Conservation (phyloP, 2,113 vertebrate genomes). For the Electrona antarctica region DNA sequence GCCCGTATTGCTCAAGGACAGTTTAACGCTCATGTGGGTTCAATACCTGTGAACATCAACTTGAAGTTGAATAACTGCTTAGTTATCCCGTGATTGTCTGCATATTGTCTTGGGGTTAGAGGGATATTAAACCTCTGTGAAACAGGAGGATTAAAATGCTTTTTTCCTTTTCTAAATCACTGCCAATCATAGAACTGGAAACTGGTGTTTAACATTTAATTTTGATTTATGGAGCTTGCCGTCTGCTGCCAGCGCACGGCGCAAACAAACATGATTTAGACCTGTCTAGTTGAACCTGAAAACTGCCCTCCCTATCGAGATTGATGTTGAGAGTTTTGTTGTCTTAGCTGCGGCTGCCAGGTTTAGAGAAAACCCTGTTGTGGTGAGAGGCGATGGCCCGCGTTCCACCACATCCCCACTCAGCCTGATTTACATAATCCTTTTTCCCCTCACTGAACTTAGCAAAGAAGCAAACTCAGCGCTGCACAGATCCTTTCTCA, state of each 20-base stretch:
- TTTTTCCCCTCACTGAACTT: background rate
- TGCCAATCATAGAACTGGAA: background rate
- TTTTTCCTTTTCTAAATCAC: background rate
- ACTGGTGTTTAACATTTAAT: background rate
- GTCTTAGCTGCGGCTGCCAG: conserved; percentile 4
- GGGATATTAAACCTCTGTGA: too few species aligned
- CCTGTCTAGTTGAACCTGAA: conserved; percentile 12
- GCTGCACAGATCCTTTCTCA: background rate
- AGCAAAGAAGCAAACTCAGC: conserved; percentile 10
- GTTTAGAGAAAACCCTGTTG: conserved; percentile 7
- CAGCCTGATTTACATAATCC: conserved; percentile 7
- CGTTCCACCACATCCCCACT: background rate
- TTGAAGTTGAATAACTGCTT: too few species aligned
- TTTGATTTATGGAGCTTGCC: conserved; percentile 12
- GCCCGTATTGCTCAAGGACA: too few species aligned
- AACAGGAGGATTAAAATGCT: too few species aligned
- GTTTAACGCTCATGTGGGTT: too few species aligned
- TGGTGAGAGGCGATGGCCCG: background rate
- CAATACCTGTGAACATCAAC: too few species aligned
- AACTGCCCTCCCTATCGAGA: conserved; percentile 5
- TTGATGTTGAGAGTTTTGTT: conserved; percentile 9
- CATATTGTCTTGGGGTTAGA: too few species aligned
- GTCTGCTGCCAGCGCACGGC: conserved; percentile 12
- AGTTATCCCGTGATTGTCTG: too few species aligned
- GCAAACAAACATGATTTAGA: conserved; percentile 53